Conservation (phyloP, 1,140 invertebrate species). For the Drosophila micromelanica region DNA sequence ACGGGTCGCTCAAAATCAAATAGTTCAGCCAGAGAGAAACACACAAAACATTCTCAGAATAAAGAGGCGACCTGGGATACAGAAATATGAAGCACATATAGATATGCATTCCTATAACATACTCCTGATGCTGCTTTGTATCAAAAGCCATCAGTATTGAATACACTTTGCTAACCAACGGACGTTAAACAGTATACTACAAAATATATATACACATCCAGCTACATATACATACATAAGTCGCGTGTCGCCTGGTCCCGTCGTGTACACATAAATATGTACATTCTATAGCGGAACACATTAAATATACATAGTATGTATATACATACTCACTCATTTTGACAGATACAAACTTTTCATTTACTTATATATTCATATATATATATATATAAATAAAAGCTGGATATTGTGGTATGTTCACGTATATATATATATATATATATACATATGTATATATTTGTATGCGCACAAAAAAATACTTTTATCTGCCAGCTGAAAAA, state of each 20-base stretch:
- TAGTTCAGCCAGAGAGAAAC: constrained; percentile 1
- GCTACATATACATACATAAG: constrained; percentile 11
- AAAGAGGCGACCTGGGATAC: constrained; percentile 31
- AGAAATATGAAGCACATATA: constrained; percentile 39
- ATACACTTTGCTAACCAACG: constrained; percentile 66
- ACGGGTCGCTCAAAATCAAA: constrained; percentile 5
- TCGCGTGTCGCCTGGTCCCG: constrained; percentile 21
- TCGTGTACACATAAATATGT: constrained; percentile 42
- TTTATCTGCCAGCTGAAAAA: too few species aligned
- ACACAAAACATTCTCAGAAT: constrained; percentile 19
- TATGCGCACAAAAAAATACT: neutral
- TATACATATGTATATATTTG: constrained; percentile 4
- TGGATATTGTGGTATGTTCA: neutral
- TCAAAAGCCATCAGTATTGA: constrained; percentile 63
- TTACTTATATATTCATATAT: neutral
- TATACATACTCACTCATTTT: constrained; percentile 15
- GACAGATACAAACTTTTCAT: constrained; percentile 4
- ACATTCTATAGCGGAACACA: constrained; percentile 31
- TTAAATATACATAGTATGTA: constrained; percentile 22
- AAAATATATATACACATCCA: neutral
- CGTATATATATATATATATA: neutral
- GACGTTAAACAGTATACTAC: constrained; percentile 45
- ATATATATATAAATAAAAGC: constrained; percentile 1
- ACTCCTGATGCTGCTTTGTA: constrained; percentile 37
- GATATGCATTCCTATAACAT: constrained; percentile 25